A percentile compares a stretch with the other conserved stretches of the same genome.
These are phyloP conservation scores for Pteronura brasiliensis DNA, from an alignment of 2,113 vertebrate genomes.

Conservation along the genomic window DNA sequence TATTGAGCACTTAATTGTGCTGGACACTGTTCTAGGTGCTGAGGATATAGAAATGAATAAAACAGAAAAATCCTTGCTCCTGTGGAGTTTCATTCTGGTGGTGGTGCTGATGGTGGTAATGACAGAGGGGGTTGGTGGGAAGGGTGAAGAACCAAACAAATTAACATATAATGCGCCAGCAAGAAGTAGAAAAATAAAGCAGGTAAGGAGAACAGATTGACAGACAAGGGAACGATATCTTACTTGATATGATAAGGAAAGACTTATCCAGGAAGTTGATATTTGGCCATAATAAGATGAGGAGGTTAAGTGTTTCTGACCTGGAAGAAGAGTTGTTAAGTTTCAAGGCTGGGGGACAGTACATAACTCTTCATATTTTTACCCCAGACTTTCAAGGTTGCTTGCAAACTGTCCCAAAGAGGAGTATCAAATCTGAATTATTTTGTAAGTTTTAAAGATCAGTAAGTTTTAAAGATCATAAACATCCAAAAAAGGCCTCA, in stretches of 20 bases:
- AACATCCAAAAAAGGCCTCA: background rate
- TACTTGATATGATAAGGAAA: background rate
- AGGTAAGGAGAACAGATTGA: no score
- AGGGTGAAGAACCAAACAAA: background rate
- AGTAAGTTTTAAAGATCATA: background rate
- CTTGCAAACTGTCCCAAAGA: background rate
- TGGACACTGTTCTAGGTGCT: background rate
- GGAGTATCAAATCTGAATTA: background rate
- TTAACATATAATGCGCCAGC: background rate
- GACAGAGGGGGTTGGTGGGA: fast-evolving
- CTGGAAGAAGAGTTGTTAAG: background rate
- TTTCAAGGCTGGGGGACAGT: background rate
- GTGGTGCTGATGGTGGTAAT: background rate
- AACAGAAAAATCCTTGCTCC: background rate
- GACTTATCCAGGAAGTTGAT: background rate
- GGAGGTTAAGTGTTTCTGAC: background rate
- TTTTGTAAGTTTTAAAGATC: background rate
- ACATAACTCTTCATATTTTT: background rate
- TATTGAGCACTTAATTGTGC: background rate
- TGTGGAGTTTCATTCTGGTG: background rate
- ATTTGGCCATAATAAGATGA: background rate
- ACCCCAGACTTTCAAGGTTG: background rate
- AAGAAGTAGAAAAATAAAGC: background rate
- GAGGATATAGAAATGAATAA: background rate
- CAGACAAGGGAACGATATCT: background rate